Conservation (phyloP, 2,797 vertebrate genomes). For the Pithecia hirsuta region DNA sequence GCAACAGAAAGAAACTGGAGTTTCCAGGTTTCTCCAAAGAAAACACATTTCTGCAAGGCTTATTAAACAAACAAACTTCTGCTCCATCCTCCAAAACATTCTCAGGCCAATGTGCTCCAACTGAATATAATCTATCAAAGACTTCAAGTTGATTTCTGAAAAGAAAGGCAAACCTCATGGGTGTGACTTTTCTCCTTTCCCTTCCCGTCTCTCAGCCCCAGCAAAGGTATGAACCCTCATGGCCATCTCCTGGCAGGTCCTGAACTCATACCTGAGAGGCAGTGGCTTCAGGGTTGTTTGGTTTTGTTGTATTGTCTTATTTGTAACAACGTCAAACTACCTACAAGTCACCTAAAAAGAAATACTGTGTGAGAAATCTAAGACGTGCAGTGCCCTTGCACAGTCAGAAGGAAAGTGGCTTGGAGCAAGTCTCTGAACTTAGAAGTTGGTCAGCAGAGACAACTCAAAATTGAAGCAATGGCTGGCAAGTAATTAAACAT, state of each 20-base stretch:
- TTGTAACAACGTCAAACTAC: not conserved
- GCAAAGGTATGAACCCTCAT: not conserved
- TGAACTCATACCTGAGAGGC: fast-evolving
- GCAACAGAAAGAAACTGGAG: not conserved
- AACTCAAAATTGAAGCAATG: slow-evolving; percentile 54
- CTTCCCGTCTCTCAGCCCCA: slow-evolving; percentile 5
- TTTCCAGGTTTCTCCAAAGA: not conserved
- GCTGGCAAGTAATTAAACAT: slow-evolving; percentile 78
- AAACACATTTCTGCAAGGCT: slow-evolving; percentile 48
- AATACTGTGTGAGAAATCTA: not conserved
- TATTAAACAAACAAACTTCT: slow-evolving; percentile 56
- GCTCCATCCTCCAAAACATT: slow-evolving; percentile 40
- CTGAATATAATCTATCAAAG: not conserved
- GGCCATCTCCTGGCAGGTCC: not conserved
- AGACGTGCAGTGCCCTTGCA: not conserved
- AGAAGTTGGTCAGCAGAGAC: slow-evolving; percentile 53
- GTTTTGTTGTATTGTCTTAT: not conserved
- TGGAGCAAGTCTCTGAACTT: slow-evolving; percentile 57
- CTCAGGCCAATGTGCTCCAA: slow-evolving; percentile 32
- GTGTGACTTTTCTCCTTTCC: slow-evolving; percentile 20
- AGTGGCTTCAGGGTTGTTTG: not conserved
- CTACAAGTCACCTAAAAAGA: slow-evolving; percentile 19
- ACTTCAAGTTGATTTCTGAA: slow-evolving; percentile 20
- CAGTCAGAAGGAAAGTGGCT: slow-evolving; percentile 54
- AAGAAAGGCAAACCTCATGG: not conserved